Evolutionary conservation across 2,113 vertebrate species (phyloP), one percentile per base, ranked within the genome.

Genomic region (Porphyrio hochstetteri): DNA sequence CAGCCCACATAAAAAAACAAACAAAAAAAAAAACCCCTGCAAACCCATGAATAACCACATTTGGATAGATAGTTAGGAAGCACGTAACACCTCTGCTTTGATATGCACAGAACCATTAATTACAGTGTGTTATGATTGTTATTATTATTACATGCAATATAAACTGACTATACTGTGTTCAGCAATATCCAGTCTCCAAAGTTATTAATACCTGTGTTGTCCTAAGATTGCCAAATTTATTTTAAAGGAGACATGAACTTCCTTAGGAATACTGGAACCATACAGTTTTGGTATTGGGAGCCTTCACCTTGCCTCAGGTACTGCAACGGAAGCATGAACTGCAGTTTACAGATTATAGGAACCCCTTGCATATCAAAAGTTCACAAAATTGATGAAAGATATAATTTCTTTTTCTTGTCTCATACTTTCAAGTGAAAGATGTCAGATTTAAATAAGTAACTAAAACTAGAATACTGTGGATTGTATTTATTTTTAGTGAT

Each of bases 21-120:
- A n/a, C n/a, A n/a, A n/a, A n/a, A 25, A 6, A 31, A 53, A 53
- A 28, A 8, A 16, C 16, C 15, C 16, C 23, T 25, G 24, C 23
- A 27, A n/a, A 6, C 5, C 1, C 7, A 11, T 69, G 11, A 50
- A 52, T 33, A 67, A 55, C 5, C 1, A 3, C 10, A 9, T 57
- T 67, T 91, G 46, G 40, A 74, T 11, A 70, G 28, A 25, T 10
- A 35, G 20, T 38, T 86, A 69, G 31, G n/a, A 56, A 67, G 55
- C 6, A 11, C 13, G 13, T 25, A 68, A 44, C 14, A 56, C 15
- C 16, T 87, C 35, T 63, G 18, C 31, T 71, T 63, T 79, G 31
- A 53, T 57, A 38, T 5, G 6, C 46, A 38, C 8, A 71, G 24
- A 57, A 13, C 25, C 23, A 82, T 18, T 71, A 53, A 50, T 60